These are phyloP conservation scores for Sternotherus odoratus DNA, from an alignment of 2,797 vertebrate species.

Conservation along the genomic window DNA sequence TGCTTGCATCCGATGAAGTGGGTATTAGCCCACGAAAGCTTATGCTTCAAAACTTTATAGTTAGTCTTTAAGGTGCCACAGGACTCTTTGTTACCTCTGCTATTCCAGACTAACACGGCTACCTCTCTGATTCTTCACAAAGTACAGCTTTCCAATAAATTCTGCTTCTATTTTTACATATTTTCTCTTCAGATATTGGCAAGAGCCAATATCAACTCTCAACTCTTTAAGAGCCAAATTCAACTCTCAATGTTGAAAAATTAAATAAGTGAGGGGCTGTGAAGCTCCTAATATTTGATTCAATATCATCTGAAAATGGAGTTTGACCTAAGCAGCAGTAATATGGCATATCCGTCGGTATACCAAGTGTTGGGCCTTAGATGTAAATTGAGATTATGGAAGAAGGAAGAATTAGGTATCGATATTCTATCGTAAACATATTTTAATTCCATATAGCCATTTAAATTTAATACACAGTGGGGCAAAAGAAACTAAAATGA, in stretches of 20 bases:
- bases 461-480: not conserved
- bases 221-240: conserved; percentile 23
- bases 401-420: not conserved
- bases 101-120: no score
- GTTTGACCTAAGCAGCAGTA: not conserved
- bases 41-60: no score
- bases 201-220: no score
- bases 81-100: no score
- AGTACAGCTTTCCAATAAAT: conserved; percentile 9
- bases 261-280: not conserved
- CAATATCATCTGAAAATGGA: conserved; percentile 3
- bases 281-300: not conserved
- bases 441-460: not conserved
- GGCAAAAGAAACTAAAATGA: not conserved
- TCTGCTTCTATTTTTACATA: conserved; percentile 32
- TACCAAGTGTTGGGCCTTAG: not conserved
- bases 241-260: not conserved
- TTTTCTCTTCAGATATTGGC: conserved; percentile 26
- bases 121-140: no score
- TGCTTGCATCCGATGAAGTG: no score
- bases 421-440: not conserved
- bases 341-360: not conserved
- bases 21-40: no score
- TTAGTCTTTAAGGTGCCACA: no score
- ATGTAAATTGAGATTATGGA: not conserved